Percentiles rank a stretch among this genome's conserved stretches.
These are phyloP conservation scores for Epinephelus moara DNA, from an alignment of 2,113 vertebrate genomes.

Conservation along the genomic window DNA sequence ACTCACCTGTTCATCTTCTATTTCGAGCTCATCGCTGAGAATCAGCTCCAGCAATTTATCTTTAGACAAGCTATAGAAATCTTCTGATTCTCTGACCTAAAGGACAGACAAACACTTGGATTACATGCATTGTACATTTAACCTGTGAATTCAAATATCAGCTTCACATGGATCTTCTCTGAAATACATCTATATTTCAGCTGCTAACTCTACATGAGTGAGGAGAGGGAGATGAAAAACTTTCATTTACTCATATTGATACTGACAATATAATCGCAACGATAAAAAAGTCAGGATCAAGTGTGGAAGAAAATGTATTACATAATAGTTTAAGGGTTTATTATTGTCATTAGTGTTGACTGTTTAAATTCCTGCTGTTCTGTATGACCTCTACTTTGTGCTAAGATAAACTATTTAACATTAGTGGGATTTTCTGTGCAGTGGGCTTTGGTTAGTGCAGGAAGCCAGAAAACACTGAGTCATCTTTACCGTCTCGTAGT, in stretches of 20 bases:
- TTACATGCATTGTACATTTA: not conserved
- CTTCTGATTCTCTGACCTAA: slow-evolving; percentile 88
- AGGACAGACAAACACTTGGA: not conserved
- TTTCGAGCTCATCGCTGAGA: slow-evolving; percentile 95
- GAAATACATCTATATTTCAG: not conserved
- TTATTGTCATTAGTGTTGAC: too few relatives aligned
- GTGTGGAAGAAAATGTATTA: too few relatives aligned
- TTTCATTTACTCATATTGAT: not conserved
- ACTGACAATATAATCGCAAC: not conserved
- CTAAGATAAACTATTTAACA: too few relatives aligned
- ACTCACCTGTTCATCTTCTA: slow-evolving; percentile 90
- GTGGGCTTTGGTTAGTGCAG: not conserved
- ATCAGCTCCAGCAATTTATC: slow-evolving; percentile 92
- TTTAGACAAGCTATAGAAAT: slow-evolving; percentile 92
- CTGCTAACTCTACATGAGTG: not conserved
- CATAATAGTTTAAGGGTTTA: too few relatives aligned
- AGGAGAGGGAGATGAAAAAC: not conserved
- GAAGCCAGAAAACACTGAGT: slow-evolving; percentile 19
- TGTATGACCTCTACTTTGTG: too few relatives aligned
- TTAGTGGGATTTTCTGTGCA: too few relatives aligned
- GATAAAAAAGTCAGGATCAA: not conserved
- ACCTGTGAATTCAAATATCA: not conserved
- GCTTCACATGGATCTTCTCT: too few relatives aligned
- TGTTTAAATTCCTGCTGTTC: too few relatives aligned
- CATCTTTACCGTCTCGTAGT: slow-evolving; percentile 88